phyloP scores from a whole-genome alignment of 1,140 invertebrate species.

The Euwallacea similis region DNA sequence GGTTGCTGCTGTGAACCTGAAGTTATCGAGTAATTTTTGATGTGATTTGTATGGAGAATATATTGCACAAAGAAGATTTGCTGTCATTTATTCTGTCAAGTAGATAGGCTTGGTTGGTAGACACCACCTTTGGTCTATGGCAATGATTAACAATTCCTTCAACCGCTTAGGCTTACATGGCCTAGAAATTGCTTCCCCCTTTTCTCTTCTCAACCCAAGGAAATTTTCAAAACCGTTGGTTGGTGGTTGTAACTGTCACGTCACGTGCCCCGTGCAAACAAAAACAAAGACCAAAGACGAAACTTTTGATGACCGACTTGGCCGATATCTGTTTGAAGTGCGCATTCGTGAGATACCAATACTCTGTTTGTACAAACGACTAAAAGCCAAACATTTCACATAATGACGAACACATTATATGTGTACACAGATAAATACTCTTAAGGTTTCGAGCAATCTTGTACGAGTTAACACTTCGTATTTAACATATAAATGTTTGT shows the following conservation, averaged over 20 bases:
- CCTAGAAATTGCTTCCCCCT: too few relatives aligned
- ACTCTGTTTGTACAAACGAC: constrained; percentile 28
- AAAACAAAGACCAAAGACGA: constrained; percentile 10
- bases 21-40: too few relatives aligned
- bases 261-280: constrained; percentile 14
- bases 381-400: constrained; percentile 29
- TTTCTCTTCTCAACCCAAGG: too few relatives aligned
- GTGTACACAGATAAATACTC: constrained; percentile 36
- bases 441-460: constrained; percentile 32
- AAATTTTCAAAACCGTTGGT: too few relatives aligned
- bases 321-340: constrained; percentile 25
- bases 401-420: constrained; percentile 36
- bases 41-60: too few relatives aligned
- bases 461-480: constrained; percentile 35
- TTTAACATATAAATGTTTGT: constrained; percentile 31
- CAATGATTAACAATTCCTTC: too few relatives aligned
- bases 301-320: constrained; percentile 20
- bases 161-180: too few relatives aligned
- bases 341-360: constrained; percentile 33
- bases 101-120: too few relatives aligned
- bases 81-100: too few relatives aligned
- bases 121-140: too few relatives aligned
- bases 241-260: background rate
- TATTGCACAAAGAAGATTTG: too few relatives aligned
- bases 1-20: too few relatives aligned